A percentile compares a stretch with the other conserved stretches of the same genome.
Conservation (phyloP, 1,140 invertebrate species). For the Aphaenogaster floridana region DNA sequence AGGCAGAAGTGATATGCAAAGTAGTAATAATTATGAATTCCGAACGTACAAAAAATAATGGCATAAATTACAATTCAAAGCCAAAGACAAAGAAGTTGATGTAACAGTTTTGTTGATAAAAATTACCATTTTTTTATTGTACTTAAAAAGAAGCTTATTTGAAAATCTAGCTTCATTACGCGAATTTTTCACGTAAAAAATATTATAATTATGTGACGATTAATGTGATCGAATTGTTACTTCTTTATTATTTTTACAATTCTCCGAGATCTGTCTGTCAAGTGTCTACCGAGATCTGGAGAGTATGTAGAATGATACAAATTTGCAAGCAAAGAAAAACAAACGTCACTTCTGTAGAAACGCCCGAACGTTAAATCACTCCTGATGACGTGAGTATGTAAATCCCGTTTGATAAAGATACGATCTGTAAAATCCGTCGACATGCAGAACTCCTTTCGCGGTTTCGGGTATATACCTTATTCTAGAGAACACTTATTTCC, state of each 20-base stretch:
- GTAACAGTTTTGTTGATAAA: neutral
- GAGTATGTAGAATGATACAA: neutral
- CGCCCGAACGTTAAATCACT: neutral
- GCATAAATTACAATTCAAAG: neutral
- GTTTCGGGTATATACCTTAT: neutral
- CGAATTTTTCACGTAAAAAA: neutral
- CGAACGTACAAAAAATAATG: neutral
- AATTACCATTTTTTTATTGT: neutral
- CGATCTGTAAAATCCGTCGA: neutral
- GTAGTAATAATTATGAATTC: neutral
- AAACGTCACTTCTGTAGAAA: neutral
- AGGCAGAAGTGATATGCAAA: neutral
- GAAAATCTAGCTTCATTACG: neutral
- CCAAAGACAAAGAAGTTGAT: neutral
- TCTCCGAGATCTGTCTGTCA: neutral
- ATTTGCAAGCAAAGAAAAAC: neutral
- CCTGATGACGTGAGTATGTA: neutral
- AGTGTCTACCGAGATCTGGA: too few relatives aligned
- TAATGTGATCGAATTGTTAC: conserved; percentile 2
- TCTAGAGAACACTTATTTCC: neutral
- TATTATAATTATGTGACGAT: neutral
- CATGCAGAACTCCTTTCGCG: neutral
- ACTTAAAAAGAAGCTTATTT: neutral
- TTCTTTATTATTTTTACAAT: neutral
- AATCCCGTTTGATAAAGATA: conserved; percentile 12